These are phyloP conservation scores for Anticlea derivata DNA, from an alignment of 2,888 invertebrate species.

Conservation along the genomic window DNA sequence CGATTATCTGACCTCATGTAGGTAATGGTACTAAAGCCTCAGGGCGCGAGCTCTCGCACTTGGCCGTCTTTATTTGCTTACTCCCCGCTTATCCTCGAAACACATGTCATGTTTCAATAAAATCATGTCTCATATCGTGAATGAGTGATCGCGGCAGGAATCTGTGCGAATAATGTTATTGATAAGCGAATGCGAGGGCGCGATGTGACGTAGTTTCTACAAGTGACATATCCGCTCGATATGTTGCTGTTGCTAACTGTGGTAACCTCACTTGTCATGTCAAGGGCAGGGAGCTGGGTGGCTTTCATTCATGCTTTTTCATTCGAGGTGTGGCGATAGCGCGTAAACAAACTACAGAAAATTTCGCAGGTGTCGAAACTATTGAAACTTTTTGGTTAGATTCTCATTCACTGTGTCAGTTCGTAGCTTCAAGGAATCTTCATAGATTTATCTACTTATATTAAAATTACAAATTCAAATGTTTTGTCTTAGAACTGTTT, in stretches of 20 bases:
- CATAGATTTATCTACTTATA: no score
- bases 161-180: slow-evolving; percentile 37
- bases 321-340: background rate
- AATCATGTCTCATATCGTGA: slow-evolving; percentile 12
- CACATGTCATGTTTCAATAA: slow-evolving; percentile 11
- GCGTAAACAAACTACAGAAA: background rate
- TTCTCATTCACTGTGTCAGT: no score
- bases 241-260: slow-evolving; percentile 41
- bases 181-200: slow-evolving; percentile 57
- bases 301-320: slow-evolving; percentile 23
- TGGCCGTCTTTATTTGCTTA: no score
- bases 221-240: slow-evolving; percentile 77
- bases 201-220: slow-evolving; percentile 54
- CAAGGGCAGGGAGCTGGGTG: slow-evolving; percentile 17
- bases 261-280: slow-evolving; percentile 25
- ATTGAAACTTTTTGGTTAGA: no score
- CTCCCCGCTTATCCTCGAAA: background rate
- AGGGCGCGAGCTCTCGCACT: no score
- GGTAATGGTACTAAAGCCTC: no score
- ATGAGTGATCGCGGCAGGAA: slow-evolving; percentile 2
- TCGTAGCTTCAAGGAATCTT: no score
- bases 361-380: no score
- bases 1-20: no score
- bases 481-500: no score
- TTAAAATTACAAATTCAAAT: no score